These are phyloP conservation scores for Argentina silus DNA, from an alignment of 2,797 vertebrate species.

Conservation along the genomic window DNA sequence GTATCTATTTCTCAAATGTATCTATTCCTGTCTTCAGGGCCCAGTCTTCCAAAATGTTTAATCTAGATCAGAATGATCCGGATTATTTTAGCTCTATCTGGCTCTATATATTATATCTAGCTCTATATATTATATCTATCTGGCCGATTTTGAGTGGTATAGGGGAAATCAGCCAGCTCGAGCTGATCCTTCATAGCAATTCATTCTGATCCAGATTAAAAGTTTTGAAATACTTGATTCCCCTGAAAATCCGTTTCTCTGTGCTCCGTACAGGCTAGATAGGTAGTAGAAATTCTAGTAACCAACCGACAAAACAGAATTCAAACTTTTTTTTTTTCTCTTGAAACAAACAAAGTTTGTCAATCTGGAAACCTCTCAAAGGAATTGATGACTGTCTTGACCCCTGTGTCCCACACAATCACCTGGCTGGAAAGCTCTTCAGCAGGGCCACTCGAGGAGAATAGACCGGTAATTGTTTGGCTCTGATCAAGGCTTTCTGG, in stretches of 20 bases:
- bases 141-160: too few relatives aligned
- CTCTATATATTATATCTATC: too few relatives aligned
- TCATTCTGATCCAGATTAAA: too few relatives aligned
- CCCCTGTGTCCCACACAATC: neutral
- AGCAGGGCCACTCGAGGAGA: neutral
- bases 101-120: too few relatives aligned
- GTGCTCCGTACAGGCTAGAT: neutral
- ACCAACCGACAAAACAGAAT: neutral
- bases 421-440: neutral
- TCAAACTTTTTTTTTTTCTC: neutral
- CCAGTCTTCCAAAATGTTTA: too few relatives aligned
- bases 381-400: slow-evolving; percentile 2
- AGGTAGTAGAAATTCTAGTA: neutral
- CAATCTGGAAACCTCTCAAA: neutral
- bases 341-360: neutral
- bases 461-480: neutral
- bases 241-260: neutral
- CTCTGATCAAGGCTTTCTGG: neutral
- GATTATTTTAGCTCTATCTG: too few relatives aligned
- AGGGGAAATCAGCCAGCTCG: too few relatives aligned
- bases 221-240: too few relatives aligned
- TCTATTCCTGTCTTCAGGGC: too few relatives aligned
- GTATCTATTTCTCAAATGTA: too few relatives aligned
- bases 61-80: too few relatives aligned
- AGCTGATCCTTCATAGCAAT: too few relatives aligned